These are phyloP conservation scores for Blastobasis adustella DNA, from an alignment of 2,888 invertebrate species.

Conservation along the genomic window DNA sequence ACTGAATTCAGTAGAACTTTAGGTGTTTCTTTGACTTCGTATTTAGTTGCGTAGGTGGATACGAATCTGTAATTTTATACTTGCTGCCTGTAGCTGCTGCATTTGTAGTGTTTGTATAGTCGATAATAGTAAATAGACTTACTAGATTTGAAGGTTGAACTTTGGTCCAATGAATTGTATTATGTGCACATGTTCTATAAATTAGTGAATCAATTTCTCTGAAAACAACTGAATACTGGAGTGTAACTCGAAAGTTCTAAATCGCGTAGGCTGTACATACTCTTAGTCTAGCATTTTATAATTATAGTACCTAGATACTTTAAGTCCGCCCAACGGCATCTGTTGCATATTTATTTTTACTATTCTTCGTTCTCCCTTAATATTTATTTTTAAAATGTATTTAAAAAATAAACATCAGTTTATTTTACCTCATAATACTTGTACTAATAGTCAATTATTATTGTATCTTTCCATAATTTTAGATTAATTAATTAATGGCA, in stretches of 20 bases:
- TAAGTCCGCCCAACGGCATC: neutral
- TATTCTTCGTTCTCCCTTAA: neutral
- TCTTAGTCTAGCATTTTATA: neutral
- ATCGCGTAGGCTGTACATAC: neutral
- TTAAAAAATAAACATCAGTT: neutral
- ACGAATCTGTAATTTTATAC: constrained; percentile 22
- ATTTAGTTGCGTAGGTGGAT: constrained; percentile 29
- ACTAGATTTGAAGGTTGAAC: constrained; percentile 68
- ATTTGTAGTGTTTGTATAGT: constrained; percentile 17
- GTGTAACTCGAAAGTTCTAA: neutral
- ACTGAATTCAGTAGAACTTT: constrained; percentile 30
- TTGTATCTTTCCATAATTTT: neutral
- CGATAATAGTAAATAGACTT: constrained; percentile 19
- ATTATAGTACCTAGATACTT: neutral
- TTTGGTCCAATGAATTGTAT: constrained; percentile 72
- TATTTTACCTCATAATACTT: neutral
- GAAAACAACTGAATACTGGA: neutral
- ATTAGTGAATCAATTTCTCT: neutral
- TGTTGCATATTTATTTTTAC: neutral
- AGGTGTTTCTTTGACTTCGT: constrained; percentile 29
- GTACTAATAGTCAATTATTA: neutral
- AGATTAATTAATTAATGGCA: constrained; percentile 11
- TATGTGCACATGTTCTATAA: constrained; percentile 47
- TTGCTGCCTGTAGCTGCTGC: constrained; percentile 15
- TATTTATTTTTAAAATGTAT: neutral